Evolutionary conservation across 2,797 vertebrate species (phyloP).

Genomic region (Crenuchus spilurus): DNA sequence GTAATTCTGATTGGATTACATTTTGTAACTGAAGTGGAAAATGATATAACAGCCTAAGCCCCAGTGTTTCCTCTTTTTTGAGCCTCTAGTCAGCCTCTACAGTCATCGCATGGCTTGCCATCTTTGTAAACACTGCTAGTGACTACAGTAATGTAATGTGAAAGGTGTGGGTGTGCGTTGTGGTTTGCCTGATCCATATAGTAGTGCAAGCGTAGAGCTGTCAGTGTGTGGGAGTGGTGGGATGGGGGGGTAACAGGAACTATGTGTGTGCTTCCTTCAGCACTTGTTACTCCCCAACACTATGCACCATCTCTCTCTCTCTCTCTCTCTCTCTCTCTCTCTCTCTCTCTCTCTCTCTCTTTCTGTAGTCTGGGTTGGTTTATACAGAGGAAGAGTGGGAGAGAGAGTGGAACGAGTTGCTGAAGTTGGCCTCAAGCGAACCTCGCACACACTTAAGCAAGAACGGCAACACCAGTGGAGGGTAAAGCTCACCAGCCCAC

Average conservation of each 20-base stretch:
- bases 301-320: no score
- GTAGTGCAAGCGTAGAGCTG: slow-evolving; percentile 18
- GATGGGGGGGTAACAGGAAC: not conserved
- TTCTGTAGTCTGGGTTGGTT: slow-evolving; percentile 90
- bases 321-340: slow-evolving; percentile 3
- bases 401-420: slow-evolving; percentile 94
- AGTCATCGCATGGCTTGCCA: slow-evolving; percentile 12
- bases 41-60: no score
- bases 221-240: slow-evolving; percentile 12
- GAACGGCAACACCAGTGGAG: slow-evolving; percentile 89
- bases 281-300: no score
- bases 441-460: slow-evolving; percentile 94
- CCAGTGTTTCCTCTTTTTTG: no score
- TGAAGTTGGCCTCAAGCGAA: slow-evolving; percentile 97
- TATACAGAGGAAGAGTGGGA: slow-evolving; percentile 99
- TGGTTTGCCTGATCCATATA: slow-evolving; percentile 22
- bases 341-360: not conserved
- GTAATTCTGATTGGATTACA: no score
- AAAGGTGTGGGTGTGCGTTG: slow-evolving; percentile 38
- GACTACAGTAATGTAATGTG: slow-evolving; percentile 5
- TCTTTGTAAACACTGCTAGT: not conserved
- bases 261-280: slow-evolving; percentile 23
- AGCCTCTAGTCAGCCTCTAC: not conserved
- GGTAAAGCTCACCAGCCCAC: slow-evolving; percentile 76
- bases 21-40: no score